Conservation (phyloP, 2,888 invertebrate genomes). For the Callimorpha dominula region DNA sequence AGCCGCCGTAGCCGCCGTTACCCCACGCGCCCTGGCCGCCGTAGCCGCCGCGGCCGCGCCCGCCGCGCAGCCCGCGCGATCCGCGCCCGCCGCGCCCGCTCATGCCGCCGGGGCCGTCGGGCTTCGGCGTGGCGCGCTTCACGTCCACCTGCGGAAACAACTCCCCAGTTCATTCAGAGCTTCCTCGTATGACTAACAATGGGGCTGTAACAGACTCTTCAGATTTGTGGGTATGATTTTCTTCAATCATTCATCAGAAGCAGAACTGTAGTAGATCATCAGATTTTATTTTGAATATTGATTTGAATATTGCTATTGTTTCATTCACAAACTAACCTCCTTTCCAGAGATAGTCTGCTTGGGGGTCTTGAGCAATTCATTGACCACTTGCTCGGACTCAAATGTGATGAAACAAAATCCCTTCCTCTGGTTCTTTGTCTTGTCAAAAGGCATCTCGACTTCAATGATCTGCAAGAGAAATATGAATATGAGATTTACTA, state of each 20-base stretch:
- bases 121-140: conserved; percentile 97
- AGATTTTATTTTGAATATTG: conserved; percentile 1
- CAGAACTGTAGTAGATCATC: conserved; percentile 47
- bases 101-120: conserved; percentile 91
- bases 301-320: background rate
- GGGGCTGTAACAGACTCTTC: background rate
- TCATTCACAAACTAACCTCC: conserved; percentile 88
- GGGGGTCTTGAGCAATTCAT: conserved; percentile 95
- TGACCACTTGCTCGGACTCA: conserved; percentile 97
- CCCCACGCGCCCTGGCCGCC: conserved; percentile 89
- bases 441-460: conserved; percentile 98
- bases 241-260: conserved; percentile 44
- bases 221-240: conserved; percentile 27
- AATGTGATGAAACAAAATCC: conserved; percentile 99
- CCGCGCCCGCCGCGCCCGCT: conserved; percentile 89
- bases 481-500: background rate
- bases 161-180: background rate
- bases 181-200: no score
- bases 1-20: conserved; percentile 89
- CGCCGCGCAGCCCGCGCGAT: conserved; percentile 89
- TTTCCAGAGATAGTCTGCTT: conserved; percentile 97
- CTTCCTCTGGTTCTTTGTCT: conserved; percentile 98
- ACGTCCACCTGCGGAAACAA: conserved; percentile 91
- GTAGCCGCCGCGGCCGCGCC: conserved; percentile 90
- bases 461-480: conserved; percentile 92